Base-by-base conservation (phyloP, 2,113 vertebrate genomes). In the Percina caprodes region DNA sequence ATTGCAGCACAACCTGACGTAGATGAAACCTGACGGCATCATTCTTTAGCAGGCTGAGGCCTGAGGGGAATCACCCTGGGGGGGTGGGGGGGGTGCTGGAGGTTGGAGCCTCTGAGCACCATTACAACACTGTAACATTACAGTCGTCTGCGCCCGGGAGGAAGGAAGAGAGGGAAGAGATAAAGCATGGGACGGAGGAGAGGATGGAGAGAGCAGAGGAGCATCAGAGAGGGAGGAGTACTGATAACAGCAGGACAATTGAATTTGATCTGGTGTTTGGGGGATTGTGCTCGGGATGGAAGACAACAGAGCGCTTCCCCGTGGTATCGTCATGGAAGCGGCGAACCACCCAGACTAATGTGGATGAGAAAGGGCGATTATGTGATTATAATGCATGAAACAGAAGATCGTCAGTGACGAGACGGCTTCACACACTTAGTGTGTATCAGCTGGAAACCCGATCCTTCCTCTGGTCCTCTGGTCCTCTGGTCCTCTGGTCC, bases 241-340 rank as follows among this genome's bases (percentile, higher is more conserved):
- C 65, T 75, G 80, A 86, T 56, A 79, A 71, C 48, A 33, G 81
- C 0, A 45, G 63, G 18, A 46, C 3, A 56, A 84, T 12, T 74
- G 15, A 58, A 58, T 84, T 59, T 52, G 61, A 6, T 72, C 72
- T 52, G 60, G 45, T 60, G 79, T 86, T 74, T 74, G 24, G 46
- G 12, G 58, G n/a, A 76, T 0, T 48, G 72, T 4, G 14, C 35
- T 49, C 51, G 1, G 35, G 52, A 55, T 30, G 30, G 49, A 67
- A 51, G 24, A 56, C 56, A 66, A 35, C 45, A 13, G 0, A 26
- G 62, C 10, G 59, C 18, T 8, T 63, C 74, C 0, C 69, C 14
- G 3, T 15, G 35, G 74, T 2, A 23, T 39, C 2, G 19, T 49
- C 52, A 66, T 33, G 33, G 63, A 74, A 69, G 46, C 23, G 24